A percentile compares a stretch with the other conserved stretches of the same genome.
These are phyloP conservation scores for Polyommatus icarus DNA, from an alignment of 2,888 invertebrate species.

Conservation along the genomic window DNA sequence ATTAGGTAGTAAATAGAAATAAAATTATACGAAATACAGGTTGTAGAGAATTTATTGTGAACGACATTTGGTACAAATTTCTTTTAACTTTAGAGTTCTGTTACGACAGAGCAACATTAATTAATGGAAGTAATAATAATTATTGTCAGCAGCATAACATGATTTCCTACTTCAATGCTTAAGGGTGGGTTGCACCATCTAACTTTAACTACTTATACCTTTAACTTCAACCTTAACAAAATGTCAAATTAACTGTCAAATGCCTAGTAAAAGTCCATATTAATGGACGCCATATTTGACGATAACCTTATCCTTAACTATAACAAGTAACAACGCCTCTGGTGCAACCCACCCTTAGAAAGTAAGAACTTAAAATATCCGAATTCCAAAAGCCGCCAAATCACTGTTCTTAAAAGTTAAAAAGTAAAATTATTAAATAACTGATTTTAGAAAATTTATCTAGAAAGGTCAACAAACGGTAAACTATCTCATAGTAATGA, in stretches of 20 bases:
- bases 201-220: too few species aligned
- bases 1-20: slow-evolving; percentile 4
- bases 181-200: too few species aligned
- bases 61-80: slow-evolving; percentile 3
- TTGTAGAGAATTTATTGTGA: slow-evolving; percentile 1
- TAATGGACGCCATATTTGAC: too few species aligned
- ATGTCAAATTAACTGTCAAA: too few species aligned
- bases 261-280: too few species aligned
- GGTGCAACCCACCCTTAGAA: too few species aligned
- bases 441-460: not conserved
- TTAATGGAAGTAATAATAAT: not conserved
- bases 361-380: too few species aligned
- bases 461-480: not conserved
- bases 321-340: too few species aligned
- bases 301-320: too few species aligned
- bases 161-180: too few species aligned
- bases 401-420: not conserved
- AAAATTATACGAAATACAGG: slow-evolving; percentile 14
- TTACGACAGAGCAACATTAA: not conserved
- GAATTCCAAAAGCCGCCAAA: not conserved
- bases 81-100: not conserved
- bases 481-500: not conserved
- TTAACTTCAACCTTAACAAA: too few species aligned
- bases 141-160: not conserved
- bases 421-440: not conserved